Evolutionary conservation across 2,113 vertebrate species (phyloP).

Genomic region (Delphinus delphis): DNA sequence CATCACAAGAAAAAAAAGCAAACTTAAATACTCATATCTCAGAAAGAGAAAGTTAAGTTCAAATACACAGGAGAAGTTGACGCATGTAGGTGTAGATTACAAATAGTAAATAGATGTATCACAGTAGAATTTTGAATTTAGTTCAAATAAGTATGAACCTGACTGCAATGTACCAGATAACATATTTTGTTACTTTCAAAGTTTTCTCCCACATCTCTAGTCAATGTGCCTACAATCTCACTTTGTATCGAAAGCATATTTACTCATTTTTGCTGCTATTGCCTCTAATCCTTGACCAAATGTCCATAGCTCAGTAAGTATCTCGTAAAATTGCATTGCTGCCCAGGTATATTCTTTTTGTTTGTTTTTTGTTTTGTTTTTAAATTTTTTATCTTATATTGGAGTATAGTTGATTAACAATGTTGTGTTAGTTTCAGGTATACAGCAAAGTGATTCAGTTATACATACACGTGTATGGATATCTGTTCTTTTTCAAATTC

Average conservation of each 20-base stretch:
- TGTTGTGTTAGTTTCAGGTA: no score
- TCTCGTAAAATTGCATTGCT: neutral
- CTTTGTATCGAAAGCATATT: neutral
- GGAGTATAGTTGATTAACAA: no score
- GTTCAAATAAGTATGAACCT: neutral
- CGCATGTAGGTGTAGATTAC: neutral
- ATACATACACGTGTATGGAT: no score
- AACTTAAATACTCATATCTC: slow-evolving; percentile 17
- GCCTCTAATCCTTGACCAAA: neutral
- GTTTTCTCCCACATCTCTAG: neutral
- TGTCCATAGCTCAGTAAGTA: neutral
- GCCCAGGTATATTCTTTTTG: neutral
- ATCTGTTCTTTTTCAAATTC: no score
- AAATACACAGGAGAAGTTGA: slow-evolving; percentile 4
- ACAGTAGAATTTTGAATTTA: neutral
- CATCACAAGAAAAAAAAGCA: neutral
- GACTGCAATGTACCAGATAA: neutral
- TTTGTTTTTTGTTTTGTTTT: no score
- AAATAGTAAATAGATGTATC: neutral
- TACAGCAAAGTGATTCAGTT: no score
- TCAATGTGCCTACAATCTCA: neutral
- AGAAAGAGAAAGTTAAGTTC: neutral
- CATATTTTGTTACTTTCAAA: neutral
- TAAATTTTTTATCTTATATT: no score
- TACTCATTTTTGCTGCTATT: neutral